These are phyloP conservation scores for Oncorhynchus clarkii DNA, from an alignment of 2,113 vertebrate genomes.

Conservation along the genomic window DNA sequence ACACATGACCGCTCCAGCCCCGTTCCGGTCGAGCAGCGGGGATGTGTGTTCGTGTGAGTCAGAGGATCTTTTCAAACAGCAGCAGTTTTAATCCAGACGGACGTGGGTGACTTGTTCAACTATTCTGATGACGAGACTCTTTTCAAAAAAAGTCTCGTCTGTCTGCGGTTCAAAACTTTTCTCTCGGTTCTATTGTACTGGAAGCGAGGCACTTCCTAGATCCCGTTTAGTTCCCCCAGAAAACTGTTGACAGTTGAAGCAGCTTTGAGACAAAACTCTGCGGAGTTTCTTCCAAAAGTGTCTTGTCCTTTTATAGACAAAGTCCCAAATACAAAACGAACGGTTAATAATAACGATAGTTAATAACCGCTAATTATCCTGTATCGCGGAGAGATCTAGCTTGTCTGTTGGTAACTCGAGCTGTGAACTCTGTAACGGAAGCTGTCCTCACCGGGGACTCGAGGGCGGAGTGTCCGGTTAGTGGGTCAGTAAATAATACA, in stretches of 20 bases:
- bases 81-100: neutral
- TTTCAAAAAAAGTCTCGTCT: neutral
- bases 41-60: neutral
- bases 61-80: neutral
- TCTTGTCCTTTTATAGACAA: too few relatives aligned
- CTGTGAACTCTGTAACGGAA: slow-evolving; percentile 49
- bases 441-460: slow-evolving; percentile 37
- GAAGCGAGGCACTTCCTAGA: neutral
- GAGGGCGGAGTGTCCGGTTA: slow-evolving; percentile 66
- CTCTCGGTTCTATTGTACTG: neutral
- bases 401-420: neutral
- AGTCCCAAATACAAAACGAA: too few relatives aligned
- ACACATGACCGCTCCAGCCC: slow-evolving; percentile 39
- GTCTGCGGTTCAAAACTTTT: neutral
- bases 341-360: too few relatives aligned
- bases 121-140: neutral
- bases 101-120: neutral
- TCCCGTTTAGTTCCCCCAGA: neutral
- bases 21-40: neutral
- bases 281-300: too few relatives aligned
- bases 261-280: too few relatives aligned
- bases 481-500: slow-evolving; percentile 7
- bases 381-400: neutral
- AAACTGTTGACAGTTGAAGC: neutral
- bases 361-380: too few relatives aligned